Conservation (phyloP, 53 echinoderm and acorn worm species). For the Zoroaster sp. region DNA sequence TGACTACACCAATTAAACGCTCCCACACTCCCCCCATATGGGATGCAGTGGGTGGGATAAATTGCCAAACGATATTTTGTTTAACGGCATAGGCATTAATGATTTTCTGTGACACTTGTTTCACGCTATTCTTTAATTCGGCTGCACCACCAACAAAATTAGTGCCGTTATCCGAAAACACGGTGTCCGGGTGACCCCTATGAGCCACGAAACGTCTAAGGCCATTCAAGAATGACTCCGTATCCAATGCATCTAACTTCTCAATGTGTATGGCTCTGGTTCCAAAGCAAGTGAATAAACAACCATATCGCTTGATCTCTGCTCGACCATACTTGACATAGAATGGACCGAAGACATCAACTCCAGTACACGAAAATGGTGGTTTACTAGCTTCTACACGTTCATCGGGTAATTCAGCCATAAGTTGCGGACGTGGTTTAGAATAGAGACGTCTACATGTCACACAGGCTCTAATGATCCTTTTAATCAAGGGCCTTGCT, state of each 20-base stretch:
- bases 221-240: slow-evolving; percentile 61
- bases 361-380: slow-evolving; percentile 54
- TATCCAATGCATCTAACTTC: slow-evolving; percentile 39
- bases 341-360: slow-evolving; percentile 42
- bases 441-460: not conserved
- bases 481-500: not conserved
- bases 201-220: slow-evolving; percentile 62
- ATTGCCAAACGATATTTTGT: slow-evolving; percentile 12
- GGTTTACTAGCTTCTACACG: slow-evolving; percentile 43
- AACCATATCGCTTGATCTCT: slow-evolving; percentile 55
- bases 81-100: slow-evolving; percentile 1
- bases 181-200: slow-evolving; percentile 27
- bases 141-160: not conserved
- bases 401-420: slow-evolving; percentile 57
- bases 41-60: slow-evolving; percentile 27
- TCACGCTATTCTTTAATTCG: not conserved
- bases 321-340: slow-evolving; percentile 29
- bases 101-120: no score
- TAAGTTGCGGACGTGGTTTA: slow-evolving; percentile 29
- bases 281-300: slow-evolving; percentile 61
- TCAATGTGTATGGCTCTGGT: slow-evolving; percentile 64
- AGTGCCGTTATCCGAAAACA: not conserved
- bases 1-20: slow-evolving; percentile 11
- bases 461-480: not conserved
- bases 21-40: no score